Percentiles rank a stretch among this genome's conserved stretches.
Conservation (phyloP, 2,888 invertebrate genomes). For the Acleris emargana region DNA sequence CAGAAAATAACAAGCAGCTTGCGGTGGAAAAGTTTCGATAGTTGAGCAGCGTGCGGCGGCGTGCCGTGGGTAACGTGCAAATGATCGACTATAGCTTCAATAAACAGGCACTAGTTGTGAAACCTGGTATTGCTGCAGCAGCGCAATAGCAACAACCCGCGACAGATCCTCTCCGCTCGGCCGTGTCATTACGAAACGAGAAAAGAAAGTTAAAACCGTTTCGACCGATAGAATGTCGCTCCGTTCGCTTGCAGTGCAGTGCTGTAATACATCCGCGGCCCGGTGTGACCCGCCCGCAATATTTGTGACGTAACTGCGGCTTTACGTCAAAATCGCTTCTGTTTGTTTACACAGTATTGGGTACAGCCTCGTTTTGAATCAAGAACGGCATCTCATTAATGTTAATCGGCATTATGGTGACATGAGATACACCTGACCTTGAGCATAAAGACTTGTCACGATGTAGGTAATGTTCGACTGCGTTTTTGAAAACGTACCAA, state of each 20-base stretch:
- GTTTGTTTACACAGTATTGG: conserved; percentile 53
- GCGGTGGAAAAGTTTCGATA: conserved; percentile 26
- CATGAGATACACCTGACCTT: conserved; percentile 31
- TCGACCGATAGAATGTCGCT: conserved; percentile 65
- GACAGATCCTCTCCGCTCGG: conserved; percentile 65
- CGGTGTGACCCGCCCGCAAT: conserved; percentile 52
- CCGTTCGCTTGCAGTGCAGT: conserved; percentile 50
- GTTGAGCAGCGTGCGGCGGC: conserved; percentile 29
- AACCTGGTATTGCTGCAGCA: conserved; percentile 46
- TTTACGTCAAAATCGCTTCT: conserved; percentile 49
- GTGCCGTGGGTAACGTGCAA: conserved; percentile 31
- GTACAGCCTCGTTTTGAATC: conserved; percentile 48
- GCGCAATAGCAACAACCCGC: conserved; percentile 50
- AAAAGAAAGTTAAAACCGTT: conserved; percentile 74
- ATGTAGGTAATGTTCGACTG: conserved; percentile 11
- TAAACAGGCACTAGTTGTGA: conserved; percentile 51
- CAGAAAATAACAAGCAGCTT: background rate
- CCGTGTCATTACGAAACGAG: conserved; percentile 76
- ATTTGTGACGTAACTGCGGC: conserved; percentile 55
- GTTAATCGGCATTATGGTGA: conserved; percentile 39
- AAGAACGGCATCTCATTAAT: conserved; percentile 47
- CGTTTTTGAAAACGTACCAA: conserved; percentile 15
- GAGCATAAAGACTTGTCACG: conserved; percentile 20
- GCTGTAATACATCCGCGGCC: conserved; percentile 52
- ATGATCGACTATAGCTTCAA: conserved; percentile 47